Evolutionary conservation across 92 coral and sea anemone species (phyloP).

Genomic region (Galaxea fascicularis): DNA sequence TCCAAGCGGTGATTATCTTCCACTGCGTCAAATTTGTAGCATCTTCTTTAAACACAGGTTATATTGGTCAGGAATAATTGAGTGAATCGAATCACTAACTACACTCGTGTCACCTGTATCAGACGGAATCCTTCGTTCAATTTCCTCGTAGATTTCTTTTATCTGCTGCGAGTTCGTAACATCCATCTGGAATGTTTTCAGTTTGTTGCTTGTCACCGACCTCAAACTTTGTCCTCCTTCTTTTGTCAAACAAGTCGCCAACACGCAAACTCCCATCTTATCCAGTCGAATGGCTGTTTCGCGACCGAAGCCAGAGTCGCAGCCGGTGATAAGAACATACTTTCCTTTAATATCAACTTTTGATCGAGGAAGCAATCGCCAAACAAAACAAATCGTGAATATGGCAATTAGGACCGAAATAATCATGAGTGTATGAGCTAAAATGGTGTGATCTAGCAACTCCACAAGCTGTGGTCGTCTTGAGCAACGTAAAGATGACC

Average conservation of each 20-base stretch:
- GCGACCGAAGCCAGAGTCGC: constrained; percentile 84
- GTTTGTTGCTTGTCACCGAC: constrained; percentile 59
- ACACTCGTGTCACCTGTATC: background rate
- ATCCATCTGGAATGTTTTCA: constrained; percentile 72
- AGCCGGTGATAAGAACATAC: constrained; percentile 82
- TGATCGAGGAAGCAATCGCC: no score
- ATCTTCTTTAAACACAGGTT: no score
- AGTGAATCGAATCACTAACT: no score
- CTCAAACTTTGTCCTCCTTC: constrained; percentile 69
- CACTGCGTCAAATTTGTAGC: no score
- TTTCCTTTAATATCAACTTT: constrained; percentile 35
- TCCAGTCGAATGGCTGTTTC: constrained; percentile 73
- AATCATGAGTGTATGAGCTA: no score
- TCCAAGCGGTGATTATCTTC: no score
- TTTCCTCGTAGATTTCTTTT: constrained; percentile 55
- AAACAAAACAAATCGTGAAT: no score
- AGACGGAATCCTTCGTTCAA: constrained; percentile 1
- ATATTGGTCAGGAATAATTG: no score
- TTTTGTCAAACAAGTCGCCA: constrained; percentile 83
- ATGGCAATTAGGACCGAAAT: no score
- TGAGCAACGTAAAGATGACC: no score
- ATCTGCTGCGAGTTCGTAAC: constrained; percentile 77
- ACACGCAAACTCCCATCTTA: constrained; percentile 74
- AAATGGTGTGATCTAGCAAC: no score
- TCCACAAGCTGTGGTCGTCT: no score